phyloP scores from a whole-genome alignment of 2,888 invertebrate species.

The Resseliella maxima region DNA sequence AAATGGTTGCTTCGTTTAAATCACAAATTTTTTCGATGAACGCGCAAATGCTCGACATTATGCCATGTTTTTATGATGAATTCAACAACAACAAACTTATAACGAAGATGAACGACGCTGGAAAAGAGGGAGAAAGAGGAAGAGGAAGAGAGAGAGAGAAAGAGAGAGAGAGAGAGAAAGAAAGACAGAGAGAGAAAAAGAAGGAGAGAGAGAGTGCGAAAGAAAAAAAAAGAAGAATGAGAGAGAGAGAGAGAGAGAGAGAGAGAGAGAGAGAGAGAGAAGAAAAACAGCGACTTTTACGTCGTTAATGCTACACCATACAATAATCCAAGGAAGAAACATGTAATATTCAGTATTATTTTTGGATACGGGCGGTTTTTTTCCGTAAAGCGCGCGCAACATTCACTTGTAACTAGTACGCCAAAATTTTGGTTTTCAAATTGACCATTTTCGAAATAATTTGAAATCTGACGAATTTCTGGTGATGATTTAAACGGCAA shows the following conservation, averaged over 20 bases:
- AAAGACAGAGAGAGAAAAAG: neutral
- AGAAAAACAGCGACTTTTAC: neutral
- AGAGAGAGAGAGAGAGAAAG: neutral
- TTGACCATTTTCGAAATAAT: conserved; percentile 23
- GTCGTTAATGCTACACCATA: conserved; percentile 7
- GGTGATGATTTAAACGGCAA: conserved; percentile 41
- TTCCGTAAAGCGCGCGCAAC: conserved; percentile 1
- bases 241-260: no score
- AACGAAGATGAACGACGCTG: no score
- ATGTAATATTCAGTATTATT: neutral
- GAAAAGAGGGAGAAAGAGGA: neutral
- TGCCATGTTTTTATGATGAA: conserved; percentile 29
- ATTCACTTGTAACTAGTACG: conserved; percentile 54
- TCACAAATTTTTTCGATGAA: conserved; percentile 40
- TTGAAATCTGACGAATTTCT: neutral
- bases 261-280: neutral
- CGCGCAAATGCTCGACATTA: conserved; percentile 37
- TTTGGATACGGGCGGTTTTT: neutral
- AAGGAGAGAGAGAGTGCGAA: neutral
- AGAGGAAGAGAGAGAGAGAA: no score
- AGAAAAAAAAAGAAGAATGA: no score
- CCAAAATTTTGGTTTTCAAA: conserved; percentile 45
- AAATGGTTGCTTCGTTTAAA: conserved; percentile 42
- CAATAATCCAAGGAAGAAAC: conserved; percentile 7
- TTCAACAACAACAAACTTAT: neutral